These are phyloP conservation scores for Pimpla rufipes DNA, from an alignment of 2,888 invertebrate genomes.

Conservation along the genomic window DNA sequence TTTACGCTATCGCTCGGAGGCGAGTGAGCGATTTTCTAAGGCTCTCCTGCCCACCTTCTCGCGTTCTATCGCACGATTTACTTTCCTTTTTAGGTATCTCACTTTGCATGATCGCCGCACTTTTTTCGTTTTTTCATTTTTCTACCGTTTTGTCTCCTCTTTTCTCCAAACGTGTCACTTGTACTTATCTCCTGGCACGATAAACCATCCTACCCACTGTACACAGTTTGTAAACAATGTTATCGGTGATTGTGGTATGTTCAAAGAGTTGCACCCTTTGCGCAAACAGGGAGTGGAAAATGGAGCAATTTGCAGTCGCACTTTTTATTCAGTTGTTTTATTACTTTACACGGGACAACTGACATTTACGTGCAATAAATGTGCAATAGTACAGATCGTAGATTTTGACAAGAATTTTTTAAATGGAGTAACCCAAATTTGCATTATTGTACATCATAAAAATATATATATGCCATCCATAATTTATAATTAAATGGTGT, in stretches of 20 bases:
- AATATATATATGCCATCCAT: too few relatives aligned
- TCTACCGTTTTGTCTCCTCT: neutral
- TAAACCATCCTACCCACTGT: constrained; percentile 3
- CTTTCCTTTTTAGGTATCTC: constrained; percentile 9
- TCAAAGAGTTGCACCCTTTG: neutral
- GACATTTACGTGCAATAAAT: too few relatives aligned
- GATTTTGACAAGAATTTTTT: too few relatives aligned
- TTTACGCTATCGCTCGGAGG: neutral
- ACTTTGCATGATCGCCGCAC: neutral
- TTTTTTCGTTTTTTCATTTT: constrained; percentile 7
- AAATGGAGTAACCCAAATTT: too few relatives aligned
- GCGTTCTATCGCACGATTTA: constrained; percentile 3
- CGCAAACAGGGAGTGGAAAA: neutral
- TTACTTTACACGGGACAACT: too few relatives aligned
- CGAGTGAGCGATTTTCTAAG: neutral
- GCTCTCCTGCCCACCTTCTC: neutral
- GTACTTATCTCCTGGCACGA: constrained; percentile 10
- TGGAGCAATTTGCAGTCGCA: neutral
- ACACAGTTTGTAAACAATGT: constrained; percentile 65
- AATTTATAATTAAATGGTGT: too few relatives aligned
- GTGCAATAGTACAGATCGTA: too few relatives aligned
- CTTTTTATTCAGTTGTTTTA: too few relatives aligned
- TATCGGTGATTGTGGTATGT: constrained; percentile 45
- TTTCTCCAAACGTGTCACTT: neutral
- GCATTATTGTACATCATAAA: too few relatives aligned